Conservation (phyloP, 2,888 invertebrate genomes). For the Perizoma flavofasciatum region DNA sequence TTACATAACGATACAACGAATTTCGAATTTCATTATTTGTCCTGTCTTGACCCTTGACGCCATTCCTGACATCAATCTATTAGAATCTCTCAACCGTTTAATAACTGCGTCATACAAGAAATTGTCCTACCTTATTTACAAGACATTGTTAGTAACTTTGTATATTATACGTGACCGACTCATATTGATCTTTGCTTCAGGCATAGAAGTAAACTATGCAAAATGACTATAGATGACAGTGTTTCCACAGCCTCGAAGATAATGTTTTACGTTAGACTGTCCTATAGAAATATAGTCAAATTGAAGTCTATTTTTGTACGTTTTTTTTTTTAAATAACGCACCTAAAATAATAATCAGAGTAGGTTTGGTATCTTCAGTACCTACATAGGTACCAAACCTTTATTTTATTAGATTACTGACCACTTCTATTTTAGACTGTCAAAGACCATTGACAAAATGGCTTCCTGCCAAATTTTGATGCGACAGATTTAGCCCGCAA, state of each 20-base stretch:
- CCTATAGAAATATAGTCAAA: not conserved
- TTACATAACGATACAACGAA: constrained; percentile 6
- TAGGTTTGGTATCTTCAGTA: too few relatives aligned
- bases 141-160: too few relatives aligned
- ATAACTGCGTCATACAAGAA: constrained; percentile 9
- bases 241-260: too few relatives aligned
- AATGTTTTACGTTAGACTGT: not conserved
- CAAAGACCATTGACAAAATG: constrained; percentile 5
- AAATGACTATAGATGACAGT: too few relatives aligned
- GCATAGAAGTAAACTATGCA: too few relatives aligned
- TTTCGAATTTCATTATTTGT: constrained; percentile 3
- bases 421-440: not conserved
- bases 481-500: constrained; percentile 3
- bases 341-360: too few relatives aligned
- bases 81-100: constrained; percentile 4
- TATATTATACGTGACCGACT: not conserved
- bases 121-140: too few relatives aligned
- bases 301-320: too few relatives aligned
- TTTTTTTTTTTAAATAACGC: too few relatives aligned
- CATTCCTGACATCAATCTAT: constrained; percentile 8
- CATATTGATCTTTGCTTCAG: too few relatives aligned
- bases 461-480: constrained; percentile 8
- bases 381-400: not conserved
- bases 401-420: not conserved
- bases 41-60: not conserved